Percentiles rank a stretch among this genome's conserved stretches.
These are phyloP conservation scores for Thaumatotibia leucotreta DNA, from an alignment of 1,140 invertebrate species.

Conservation along the genomic window DNA sequence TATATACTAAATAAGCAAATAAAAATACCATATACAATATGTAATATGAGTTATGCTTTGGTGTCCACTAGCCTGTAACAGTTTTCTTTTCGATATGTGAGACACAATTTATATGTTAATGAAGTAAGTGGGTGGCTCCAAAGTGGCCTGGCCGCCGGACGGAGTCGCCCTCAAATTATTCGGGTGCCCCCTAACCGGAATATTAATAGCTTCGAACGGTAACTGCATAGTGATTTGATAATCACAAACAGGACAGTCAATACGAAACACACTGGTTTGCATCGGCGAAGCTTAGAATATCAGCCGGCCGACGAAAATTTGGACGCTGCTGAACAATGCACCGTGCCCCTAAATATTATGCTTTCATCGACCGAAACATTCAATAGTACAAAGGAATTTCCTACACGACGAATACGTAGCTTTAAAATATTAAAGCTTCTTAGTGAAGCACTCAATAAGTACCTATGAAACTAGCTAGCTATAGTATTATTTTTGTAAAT, in stretches of 20 bases:
- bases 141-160: conserved; percentile 24
- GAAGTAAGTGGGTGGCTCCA: conserved; percentile 17
- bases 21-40: neutral
- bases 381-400: neutral
- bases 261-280: neutral
- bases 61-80: conserved; percentile 3
- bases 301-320: neutral
- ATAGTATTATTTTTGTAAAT: too few species aligned
- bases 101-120: conserved; percentile 54
- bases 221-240: conserved; percentile 31
- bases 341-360: neutral
- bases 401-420: neutral
- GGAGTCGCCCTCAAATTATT: conserved; percentile 55
- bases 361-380: neutral
- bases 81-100: conserved; percentile 27
- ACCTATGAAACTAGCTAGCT: too few species aligned
- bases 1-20: neutral
- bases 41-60: neutral
- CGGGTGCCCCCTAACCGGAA: conserved; percentile 30
- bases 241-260: conserved; percentile 20
- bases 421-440: neutral
- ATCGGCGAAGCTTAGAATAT: neutral
- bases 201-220: conserved; percentile 29
- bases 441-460: too few species aligned
- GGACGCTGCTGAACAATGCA: neutral